Percentiles rank a stretch among this genome's conserved stretches.
Evolutionary conservation across 2,888 invertebrate genomes (phyloP).

Genomic region (Altica lythri): DNA sequence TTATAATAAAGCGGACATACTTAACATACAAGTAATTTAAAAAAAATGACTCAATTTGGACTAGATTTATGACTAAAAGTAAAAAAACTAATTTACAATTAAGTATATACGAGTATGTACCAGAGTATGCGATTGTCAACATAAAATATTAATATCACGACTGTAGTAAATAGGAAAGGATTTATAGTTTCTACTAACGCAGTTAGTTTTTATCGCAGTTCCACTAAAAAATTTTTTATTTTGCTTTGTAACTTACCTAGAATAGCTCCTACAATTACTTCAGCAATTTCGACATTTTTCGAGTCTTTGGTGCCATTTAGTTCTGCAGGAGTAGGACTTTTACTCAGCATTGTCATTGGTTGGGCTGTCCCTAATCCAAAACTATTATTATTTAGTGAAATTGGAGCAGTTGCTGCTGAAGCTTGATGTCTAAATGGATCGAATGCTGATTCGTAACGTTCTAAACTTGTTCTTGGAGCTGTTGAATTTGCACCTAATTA

Average conservation of each 20-base stretch:
- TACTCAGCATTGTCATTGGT: conserved; percentile 75
- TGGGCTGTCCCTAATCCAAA: conserved; percentile 82
- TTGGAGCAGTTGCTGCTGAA: conserved; percentile 73
- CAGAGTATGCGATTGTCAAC: too few relatives aligned
- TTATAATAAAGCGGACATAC: too few relatives aligned
- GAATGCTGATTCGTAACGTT: conserved; percentile 72
- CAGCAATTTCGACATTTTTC: conserved; percentile 93
- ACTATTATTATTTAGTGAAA: conserved; percentile 83
- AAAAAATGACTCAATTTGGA: too few relatives aligned
- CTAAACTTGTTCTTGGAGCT: conserved; percentile 70
- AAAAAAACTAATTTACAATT: too few relatives aligned
- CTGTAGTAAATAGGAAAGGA: too few relatives aligned
- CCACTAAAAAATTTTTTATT: too few relatives aligned
- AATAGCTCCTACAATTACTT: conserved; percentile 96
- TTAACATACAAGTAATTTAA: too few relatives aligned
- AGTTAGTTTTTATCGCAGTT: too few relatives aligned
- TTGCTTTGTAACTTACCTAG: conserved; percentile 79
- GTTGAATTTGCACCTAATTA: conserved; percentile 64
- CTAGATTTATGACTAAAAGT: too few relatives aligned
- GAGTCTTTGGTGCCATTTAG: conserved; percentile 73
- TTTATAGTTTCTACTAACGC: too few relatives aligned
- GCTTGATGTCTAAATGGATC: conserved; percentile 79
- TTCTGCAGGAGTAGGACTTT: conserved; percentile 82
- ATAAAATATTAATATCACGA: too few relatives aligned
- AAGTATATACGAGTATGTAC: too few relatives aligned